Base-by-base conservation (phyloP, 1,140 invertebrate species). In the Bombus sibiricus region DNA sequence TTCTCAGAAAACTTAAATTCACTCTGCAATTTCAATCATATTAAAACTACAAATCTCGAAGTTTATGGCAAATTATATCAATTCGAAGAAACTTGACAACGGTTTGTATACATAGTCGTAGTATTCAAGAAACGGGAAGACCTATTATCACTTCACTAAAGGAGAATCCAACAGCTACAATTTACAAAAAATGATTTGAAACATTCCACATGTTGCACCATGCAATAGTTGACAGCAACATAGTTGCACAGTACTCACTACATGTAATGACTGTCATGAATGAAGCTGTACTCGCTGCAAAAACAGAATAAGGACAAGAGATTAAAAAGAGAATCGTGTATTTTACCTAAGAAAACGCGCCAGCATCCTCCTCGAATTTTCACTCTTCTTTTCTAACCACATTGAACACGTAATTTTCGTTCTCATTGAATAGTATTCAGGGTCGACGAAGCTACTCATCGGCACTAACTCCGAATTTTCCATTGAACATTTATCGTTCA, bases 201-300 rank as follows among this genome's bases (percentile, higher is more conserved):
- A 18, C 6, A 6, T 57, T 37, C n/a, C 53, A 41, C 28, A 66
- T n/a, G 22, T 88, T 90, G 88, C 91, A 86, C 90, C 86, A 83
- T 88, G 88, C 88, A 83, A 64, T 77, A 79, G 68, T 87, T 86
- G 85, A 85, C 84, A 86, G 59, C 68, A 88, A 81, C 83, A 41
- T 64, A 37, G 83, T 78, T 83, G 77, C 91, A 93, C 91, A 85
- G 92, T 95, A 95, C 95, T 95, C 94, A 95, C 95, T 95, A 95
- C 93, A 95, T 94, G 81, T 95, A 94, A 91, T 95, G 94, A 93
- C 95, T 95, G 94, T 96, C 95, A 91, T 96, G 95, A 93, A 95
- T 94, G 92, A 95, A 95, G 93, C 95, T 95, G 94, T 95, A 95
- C 81, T 94, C 91, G 91, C 95, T 96, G 94, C 64, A 94, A 95